phyloP scores from a whole-genome alignment of 30 jellyfish, hydroid and myxozoan species.

The Nemopilema nomurai region DNA sequence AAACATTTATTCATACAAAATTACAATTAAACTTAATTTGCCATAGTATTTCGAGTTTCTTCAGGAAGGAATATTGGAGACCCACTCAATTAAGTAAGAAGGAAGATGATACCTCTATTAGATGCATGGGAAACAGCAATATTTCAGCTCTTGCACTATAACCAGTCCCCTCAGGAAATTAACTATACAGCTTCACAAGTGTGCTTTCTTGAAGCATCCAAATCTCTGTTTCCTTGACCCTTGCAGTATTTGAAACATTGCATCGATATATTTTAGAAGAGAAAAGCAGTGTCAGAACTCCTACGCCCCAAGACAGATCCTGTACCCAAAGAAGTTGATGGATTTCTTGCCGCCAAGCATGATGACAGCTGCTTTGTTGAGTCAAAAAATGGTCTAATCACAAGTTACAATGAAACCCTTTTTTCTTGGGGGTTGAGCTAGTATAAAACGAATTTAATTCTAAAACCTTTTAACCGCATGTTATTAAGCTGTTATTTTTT shows the following conservation, averaged over 20 bases:
- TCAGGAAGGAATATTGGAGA: not conserved
- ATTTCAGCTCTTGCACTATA: not conserved
- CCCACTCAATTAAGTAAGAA: not conserved
- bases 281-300: no score
- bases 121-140: not conserved
- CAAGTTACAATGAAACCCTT: not conserved
- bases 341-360: no score
- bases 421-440: conserved; percentile 11
- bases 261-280: no score
- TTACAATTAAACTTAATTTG: conserved; percentile 42
- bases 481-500: conserved; percentile 17
- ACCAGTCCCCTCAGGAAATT: not conserved
- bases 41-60: conserved; percentile 37
- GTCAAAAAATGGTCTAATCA: not conserved
- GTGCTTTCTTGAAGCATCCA: not conserved
- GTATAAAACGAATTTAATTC: conserved; percentile 17
- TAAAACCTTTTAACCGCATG: not conserved
- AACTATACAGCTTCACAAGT: not conserved
- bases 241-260: no score
- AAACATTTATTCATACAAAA: conserved; percentile 56
- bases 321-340: not conserved
- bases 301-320: not conserved
- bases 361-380: not conserved
- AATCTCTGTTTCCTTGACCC: not conserved
- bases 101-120: not conserved